These are phyloP conservation scores for Heliothis subflexa DNA, from an alignment of 1,140 invertebrate genomes.

Conservation along the genomic window DNA sequence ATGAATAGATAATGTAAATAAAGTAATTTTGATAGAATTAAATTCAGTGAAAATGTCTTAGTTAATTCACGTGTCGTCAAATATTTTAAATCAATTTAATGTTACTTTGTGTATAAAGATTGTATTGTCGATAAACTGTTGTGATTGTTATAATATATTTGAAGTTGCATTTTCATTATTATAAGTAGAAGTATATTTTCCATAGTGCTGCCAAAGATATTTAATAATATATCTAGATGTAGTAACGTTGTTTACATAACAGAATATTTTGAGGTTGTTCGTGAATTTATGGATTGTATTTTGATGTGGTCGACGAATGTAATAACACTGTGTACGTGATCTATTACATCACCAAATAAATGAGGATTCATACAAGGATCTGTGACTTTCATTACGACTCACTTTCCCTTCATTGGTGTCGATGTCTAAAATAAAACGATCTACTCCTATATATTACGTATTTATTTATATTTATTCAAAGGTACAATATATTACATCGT, in stretches of 20 bases:
- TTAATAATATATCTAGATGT: constrained; percentile 77
- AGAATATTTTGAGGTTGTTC: constrained; percentile 81
- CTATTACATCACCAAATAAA: constrained; percentile 78
- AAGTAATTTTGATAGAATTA: constrained; percentile 70
- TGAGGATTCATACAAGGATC: constrained; percentile 64
- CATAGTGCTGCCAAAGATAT: constrained; percentile 85
- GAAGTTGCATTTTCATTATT: constrained; percentile 85
- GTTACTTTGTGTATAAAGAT: constrained; percentile 69
- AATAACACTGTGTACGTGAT: constrained; percentile 75
- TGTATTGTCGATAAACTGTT: constrained; percentile 81
- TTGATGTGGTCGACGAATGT: constrained; percentile 73
- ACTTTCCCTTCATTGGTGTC: background rate
- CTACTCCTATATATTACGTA: constrained; percentile 84
- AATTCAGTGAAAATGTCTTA: constrained; percentile 61
- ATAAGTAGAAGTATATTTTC: constrained; percentile 85
- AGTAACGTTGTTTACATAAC: constrained; percentile 81
- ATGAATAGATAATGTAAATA: constrained; percentile 71
- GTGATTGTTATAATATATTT: constrained; percentile 84
- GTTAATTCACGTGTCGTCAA: constrained; percentile 63
- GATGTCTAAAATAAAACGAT: constrained; percentile 64
- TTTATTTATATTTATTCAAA: constrained; percentile 86
- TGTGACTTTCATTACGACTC: constrained; percentile 18
- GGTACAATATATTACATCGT: constrained; percentile 86
- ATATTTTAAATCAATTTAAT: constrained; percentile 69
- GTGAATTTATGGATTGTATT: constrained; percentile 78